Conservation (phyloP, 2,113 vertebrate genomes). For the Zeus faber region DNA sequence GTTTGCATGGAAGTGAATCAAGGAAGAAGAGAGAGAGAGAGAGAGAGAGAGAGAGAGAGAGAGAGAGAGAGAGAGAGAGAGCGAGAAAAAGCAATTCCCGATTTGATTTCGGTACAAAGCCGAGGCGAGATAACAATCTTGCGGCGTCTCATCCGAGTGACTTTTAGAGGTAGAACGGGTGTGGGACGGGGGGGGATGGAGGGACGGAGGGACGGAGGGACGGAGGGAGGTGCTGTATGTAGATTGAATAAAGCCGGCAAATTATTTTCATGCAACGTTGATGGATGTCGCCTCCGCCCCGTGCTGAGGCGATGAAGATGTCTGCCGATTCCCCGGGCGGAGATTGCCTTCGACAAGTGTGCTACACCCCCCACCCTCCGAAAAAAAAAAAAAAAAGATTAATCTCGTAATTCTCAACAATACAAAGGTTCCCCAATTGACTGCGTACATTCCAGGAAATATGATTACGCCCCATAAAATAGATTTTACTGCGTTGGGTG, state of each 20-base stretch:
- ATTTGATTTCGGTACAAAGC: constrained; percentile 77
- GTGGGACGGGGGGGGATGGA: constrained; percentile 4
- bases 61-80: constrained; percentile 17
- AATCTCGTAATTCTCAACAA: constrained; percentile 23
- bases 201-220: too few relatives aligned
- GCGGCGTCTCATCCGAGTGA: constrained; percentile 67
- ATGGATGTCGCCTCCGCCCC: constrained; percentile 73
- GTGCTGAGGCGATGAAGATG: constrained; percentile 72
- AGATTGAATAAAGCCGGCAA: constrained; percentile 78
- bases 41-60: constrained; percentile 35
- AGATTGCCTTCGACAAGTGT: constrained; percentile 64
- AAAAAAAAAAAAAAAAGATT: constrained; percentile 46
- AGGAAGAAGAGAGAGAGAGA: constrained; percentile 23
- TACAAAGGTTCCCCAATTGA: constrained; percentile 26
- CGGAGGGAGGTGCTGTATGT: constrained; percentile 63
- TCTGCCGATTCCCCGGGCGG: constrained; percentile 47
- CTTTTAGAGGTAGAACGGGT: constrained; percentile 69
- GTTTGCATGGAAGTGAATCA: constrained; percentile 77
- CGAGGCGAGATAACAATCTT: constrained; percentile 60
- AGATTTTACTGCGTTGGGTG: too few relatives aligned
- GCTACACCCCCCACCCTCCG: constrained; percentile 47
- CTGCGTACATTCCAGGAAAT: constrained; percentile 32
- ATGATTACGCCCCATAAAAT: too few relatives aligned
- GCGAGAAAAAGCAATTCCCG: constrained; percentile 69
- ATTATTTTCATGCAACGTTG: constrained; percentile 74